A percentile compares a stretch with the other conserved stretches of the same genome.
These are phyloP conservation scores for Eulithis prunata DNA, from an alignment of 2,888 invertebrate genomes.

Conservation along the genomic window DNA sequence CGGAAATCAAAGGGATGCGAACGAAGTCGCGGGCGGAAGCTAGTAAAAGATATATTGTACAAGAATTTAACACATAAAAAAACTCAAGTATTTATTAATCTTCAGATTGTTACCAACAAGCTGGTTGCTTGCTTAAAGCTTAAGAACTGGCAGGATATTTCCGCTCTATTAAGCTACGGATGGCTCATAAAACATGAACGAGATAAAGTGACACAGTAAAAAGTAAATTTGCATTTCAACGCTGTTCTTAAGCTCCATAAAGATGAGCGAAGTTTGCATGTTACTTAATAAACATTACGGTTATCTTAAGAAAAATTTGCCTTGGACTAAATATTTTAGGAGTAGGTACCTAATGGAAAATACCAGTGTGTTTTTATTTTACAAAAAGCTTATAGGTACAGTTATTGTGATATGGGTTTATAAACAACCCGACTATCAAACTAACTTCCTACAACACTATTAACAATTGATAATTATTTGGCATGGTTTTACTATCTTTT, in stretches of 20 bases:
- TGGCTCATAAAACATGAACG: slow-evolving; percentile 14
- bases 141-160: not conserved
- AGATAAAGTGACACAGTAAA: slow-evolving; percentile 19
- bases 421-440: too few species aligned
- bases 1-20: too few species aligned
- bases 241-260: slow-evolving; percentile 16
- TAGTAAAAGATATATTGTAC: too few species aligned
- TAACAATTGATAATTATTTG: too few species aligned
- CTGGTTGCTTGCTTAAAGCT: not conserved
- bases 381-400: too few species aligned
- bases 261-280: slow-evolving; percentile 9
- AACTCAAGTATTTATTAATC: too few species aligned
- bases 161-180: slow-evolving; percentile 16
- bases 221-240: slow-evolving; percentile 26
- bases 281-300: not conserved
- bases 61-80: too few species aligned
- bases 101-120: not conserved
- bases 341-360: not conserved
- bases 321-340: not conserved
- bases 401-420: too few species aligned
- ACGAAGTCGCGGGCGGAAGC: too few species aligned
- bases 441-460: too few species aligned
- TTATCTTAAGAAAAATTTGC: not conserved
- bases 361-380: too few species aligned
- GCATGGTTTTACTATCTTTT: too few species aligned